These are phyloP conservation scores for Dipodomys ordii DNA, from an alignment of 2,113 vertebrate genomes.

Conservation along the genomic window DNA sequence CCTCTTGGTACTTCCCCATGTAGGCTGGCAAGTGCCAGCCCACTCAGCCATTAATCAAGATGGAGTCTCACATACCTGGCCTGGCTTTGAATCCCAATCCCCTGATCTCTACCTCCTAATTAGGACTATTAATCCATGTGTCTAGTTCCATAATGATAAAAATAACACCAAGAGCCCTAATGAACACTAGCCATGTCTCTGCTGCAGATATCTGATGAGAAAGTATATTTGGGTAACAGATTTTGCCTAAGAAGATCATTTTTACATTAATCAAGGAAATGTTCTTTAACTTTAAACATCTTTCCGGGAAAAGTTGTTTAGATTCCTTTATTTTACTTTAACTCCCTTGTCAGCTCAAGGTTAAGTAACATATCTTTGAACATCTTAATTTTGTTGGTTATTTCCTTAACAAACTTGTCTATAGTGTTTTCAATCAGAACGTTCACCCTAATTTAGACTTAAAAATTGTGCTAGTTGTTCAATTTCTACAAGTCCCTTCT, in stretches of 20 bases:
- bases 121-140: too few relatives aligned
- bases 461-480: slow-evolving; percentile 59
- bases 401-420: slow-evolving; percentile 70
- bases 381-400: slow-evolving; percentile 46
- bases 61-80: too few relatives aligned
- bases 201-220: not conserved
- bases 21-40: too few relatives aligned
- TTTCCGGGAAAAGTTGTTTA: slow-evolving; percentile 47
- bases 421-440: slow-evolving; percentile 55
- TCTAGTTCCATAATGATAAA: too few relatives aligned
- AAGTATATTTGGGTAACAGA: not conserved
- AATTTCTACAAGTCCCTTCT: slow-evolving; percentile 45
- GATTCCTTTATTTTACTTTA: slow-evolving; percentile 44
- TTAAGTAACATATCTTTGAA: slow-evolving; percentile 65
- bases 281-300: slow-evolving; percentile 18
- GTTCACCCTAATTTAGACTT: slow-evolving; percentile 73
- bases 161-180: too few relatives aligned
- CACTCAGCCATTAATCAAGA: too few relatives aligned
- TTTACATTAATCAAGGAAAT: slow-evolving; percentile 41
- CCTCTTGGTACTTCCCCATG: too few relatives aligned
- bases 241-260: not conserved
- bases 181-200: not conserved
- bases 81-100: too few relatives aligned
- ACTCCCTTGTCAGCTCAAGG: not conserved
- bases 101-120: too few relatives aligned